These are phyloP conservation scores for Toxotes chatareus DNA, from an alignment of 2,113 vertebrate genomes.

Conservation along the genomic window DNA sequence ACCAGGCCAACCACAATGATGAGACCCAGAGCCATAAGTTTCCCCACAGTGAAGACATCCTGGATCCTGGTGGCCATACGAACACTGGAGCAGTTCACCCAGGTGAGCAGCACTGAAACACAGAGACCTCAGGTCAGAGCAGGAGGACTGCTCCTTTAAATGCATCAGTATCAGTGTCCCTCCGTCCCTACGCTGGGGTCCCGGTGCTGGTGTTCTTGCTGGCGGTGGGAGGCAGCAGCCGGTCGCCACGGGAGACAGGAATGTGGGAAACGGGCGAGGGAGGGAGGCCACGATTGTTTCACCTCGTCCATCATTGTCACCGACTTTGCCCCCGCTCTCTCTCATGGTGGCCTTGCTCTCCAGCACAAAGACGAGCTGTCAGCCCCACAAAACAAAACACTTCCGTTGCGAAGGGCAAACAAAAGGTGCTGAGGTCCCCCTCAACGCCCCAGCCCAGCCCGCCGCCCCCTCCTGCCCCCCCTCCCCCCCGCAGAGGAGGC, in stretches of 20 bases:
- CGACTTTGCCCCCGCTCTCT: constrained; percentile 48
- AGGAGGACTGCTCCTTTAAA: background rate
- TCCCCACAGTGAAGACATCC: constrained; percentile 95
- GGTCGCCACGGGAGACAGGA: constrained; percentile 69
- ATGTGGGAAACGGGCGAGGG: constrained; percentile 72
- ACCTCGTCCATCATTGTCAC: constrained; percentile 82
- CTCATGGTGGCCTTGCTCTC: constrained; percentile 71
- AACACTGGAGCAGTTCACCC: constrained; percentile 97
- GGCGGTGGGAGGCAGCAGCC: constrained; percentile 53
- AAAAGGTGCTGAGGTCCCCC: constrained; percentile 59
- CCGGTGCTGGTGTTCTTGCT: background rate
- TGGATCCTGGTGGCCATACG: constrained; percentile 97
- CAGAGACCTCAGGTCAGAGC: background rate
- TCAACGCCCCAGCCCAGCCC: background rate
- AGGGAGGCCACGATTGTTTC: constrained; percentile 67
- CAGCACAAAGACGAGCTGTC: constrained; percentile 75
- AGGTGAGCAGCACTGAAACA: constrained; percentile 93
- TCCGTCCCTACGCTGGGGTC: background rate
- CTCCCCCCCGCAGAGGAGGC: constrained; percentile 46
- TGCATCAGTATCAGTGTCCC: background rate
- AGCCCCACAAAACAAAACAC: constrained; percentile 76
- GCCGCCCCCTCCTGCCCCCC: background rate
- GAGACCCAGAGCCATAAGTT: constrained; percentile 93
- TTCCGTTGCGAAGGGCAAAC: constrained; percentile 68
- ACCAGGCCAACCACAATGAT: constrained; percentile 94